Conservation (phyloP, 2,888 invertebrate genomes). For the Gastracanthus pulcherrimus region DNA sequence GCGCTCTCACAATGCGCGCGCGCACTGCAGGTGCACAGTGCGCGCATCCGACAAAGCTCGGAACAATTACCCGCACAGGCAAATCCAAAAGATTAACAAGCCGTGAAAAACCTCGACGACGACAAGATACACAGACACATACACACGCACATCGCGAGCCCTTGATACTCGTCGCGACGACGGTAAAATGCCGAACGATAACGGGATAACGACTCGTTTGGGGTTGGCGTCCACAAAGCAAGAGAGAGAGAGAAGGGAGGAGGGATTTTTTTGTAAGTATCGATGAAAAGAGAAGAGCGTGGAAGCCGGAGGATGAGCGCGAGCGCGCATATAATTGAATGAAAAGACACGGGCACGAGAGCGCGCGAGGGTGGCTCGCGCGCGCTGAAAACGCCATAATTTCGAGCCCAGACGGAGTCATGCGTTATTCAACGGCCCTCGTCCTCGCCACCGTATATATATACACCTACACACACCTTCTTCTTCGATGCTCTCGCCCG, state of each 20-base stretch:
- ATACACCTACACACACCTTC: not conserved
- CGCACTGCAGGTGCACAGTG: not conserved
- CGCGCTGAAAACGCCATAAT: conserved; percentile 40
- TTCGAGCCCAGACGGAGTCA: conserved; percentile 70
- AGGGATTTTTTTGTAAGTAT: too few relatives aligned
- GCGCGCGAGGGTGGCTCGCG: not conserved
- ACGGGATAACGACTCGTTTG: too few relatives aligned
- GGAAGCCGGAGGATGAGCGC: conserved; percentile 53
- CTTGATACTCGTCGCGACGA: not conserved
- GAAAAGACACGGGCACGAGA: conserved; percentile 62
- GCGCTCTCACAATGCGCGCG: not conserved
- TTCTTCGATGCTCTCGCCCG: not conserved
- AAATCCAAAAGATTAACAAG: conserved; percentile 37
- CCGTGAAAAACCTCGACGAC: conserved; percentile 30
- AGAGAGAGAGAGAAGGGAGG: too few relatives aligned
- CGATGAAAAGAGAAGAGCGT: conserved; percentile 49
- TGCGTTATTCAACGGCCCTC: conserved; percentile 72
- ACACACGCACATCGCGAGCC: too few relatives aligned
- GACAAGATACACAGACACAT: not conserved
- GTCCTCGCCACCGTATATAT: not conserved
- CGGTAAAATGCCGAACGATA: too few relatives aligned
- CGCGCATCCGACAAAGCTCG: not conserved
- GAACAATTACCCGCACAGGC: not conserved
- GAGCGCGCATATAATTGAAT: conserved; percentile 75
- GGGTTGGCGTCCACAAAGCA: too few relatives aligned